These are phyloP conservation scores for Bolborhynchus lineola DNA, from an alignment of 2,113 vertebrate species.

Conservation along the genomic window DNA sequence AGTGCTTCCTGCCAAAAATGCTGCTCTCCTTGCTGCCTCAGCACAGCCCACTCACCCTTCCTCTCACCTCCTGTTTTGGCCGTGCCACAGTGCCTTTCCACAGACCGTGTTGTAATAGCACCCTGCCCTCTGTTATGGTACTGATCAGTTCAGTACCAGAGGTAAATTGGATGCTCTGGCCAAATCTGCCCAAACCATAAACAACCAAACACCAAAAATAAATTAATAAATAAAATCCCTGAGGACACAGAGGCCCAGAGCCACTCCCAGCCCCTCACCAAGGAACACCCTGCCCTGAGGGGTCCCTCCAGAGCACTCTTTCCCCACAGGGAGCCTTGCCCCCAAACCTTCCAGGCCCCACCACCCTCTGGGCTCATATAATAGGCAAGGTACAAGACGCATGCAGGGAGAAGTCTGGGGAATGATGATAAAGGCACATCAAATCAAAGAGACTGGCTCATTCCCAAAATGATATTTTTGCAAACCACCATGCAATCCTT, in stretches of 20 bases:
- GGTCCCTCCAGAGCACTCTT: fast-evolving
- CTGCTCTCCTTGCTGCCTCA: fast-evolving
- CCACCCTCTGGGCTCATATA: background rate
- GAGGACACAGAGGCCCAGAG: fast-evolving
- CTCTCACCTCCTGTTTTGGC: fast-evolving
- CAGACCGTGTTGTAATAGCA: fast-evolving
- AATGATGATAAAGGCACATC: background rate
- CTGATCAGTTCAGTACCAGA: fast-evolving
- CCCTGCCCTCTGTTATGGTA: fast-evolving
- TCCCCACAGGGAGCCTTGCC: fast-evolving
- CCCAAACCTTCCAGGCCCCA: fast-evolving
- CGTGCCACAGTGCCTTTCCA: fast-evolving
- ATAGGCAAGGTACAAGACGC: background rate
- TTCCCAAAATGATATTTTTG: background rate
- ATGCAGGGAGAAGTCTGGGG: background rate
- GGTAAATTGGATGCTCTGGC: fast-evolving
- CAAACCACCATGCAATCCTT: fast-evolving
- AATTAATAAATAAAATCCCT: background rate
- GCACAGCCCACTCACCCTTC: fast-evolving
- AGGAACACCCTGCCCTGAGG: fast-evolving
- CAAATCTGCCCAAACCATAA: background rate
- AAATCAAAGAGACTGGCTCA: background rate
- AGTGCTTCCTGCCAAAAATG: fast-evolving
- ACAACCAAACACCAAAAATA: background rate
- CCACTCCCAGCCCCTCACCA: fast-evolving